Percentiles rank a stretch among this genome's conserved stretches.
These are phyloP conservation scores for Cosmopolites sordidus DNA, from an alignment of 2,888 invertebrate genomes.

Conservation along the genomic window DNA sequence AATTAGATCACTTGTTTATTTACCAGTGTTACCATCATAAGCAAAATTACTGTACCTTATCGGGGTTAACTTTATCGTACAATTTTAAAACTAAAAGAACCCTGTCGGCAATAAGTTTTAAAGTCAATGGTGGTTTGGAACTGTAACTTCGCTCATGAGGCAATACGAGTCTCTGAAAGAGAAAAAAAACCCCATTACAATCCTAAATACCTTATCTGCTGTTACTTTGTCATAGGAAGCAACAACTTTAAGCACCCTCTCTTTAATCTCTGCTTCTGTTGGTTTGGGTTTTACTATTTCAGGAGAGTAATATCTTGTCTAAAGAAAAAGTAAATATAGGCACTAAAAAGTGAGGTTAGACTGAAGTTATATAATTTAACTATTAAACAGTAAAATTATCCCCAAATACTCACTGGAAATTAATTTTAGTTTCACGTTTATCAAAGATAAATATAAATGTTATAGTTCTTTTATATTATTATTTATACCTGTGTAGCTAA, in stretches of 20 bases:
- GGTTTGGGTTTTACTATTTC: constrained; percentile 51
- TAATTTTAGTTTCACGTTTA: no score
- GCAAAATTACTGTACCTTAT: constrained; percentile 69
- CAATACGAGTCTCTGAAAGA: constrained; percentile 61
- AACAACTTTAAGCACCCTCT: constrained; percentile 83
- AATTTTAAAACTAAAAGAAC: constrained; percentile 93
- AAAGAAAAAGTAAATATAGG: constrained; percentile 17
- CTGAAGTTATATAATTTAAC: constrained; percentile 29
- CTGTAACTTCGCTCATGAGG: constrained; percentile 70
- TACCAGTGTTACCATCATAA: constrained; percentile 30
- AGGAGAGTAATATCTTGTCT: constrained; percentile 41
- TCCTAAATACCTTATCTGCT: constrained; percentile 70
- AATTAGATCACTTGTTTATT: background rate
- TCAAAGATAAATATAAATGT: background rate
- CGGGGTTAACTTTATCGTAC: constrained; percentile 93
- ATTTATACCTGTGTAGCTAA: constrained; percentile 34
- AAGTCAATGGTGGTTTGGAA: constrained; percentile 69
- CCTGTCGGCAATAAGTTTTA: constrained; percentile 81
- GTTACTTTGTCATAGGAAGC: constrained; percentile 85
- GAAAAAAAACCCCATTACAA: constrained; percentile 27
- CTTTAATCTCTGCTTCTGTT: constrained; percentile 63
- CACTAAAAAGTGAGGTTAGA: constrained; percentile 27
- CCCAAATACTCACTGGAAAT: background rate
- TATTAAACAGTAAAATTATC: background rate
- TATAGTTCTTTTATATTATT: background rate